Base-by-base conservation (phyloP, 1,140 invertebrate species). In the Adoxophyes honmai region DNA sequence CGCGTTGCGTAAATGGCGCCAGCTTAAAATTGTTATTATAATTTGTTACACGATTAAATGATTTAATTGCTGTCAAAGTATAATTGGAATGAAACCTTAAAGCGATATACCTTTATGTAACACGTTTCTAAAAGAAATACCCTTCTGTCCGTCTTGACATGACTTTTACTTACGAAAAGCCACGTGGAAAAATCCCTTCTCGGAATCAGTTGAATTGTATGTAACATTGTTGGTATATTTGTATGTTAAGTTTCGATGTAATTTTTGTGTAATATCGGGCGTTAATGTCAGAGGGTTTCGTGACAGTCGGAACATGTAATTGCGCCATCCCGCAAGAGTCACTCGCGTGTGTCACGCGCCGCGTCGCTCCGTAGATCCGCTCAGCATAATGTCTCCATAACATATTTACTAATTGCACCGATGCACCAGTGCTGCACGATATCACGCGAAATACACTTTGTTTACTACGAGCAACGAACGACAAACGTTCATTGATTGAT, bases 231-330 rank as follows among this genome's bases (percentile, higher is more conserved):
- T 28, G 6, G 21, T 3, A 2, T 28, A 28, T 2, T 28, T 28
- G 2, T 6, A 28, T 28, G 21, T 6, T 28, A 6, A 28, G 21
- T 2, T 28, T 3, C 2, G 6, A 28, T 28, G 6, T 28, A 28
- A 28, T 3, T 28, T 28, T 28, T 3, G 21, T 28, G 21, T 3
- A 28, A 28, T 28, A 28, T 48, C 11, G 1, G 34, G 28, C 39
- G 57, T 61, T 61, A 61, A 53, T 52, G 42, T 37, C 55, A 55
- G 18, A 36, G 55, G 57, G 16, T 78, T 64, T 76, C 75, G 72
- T 78, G 74, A 74, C 70, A 69, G 67, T 69, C 57, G 56, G 65
- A 65, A 73, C 62, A 57, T 67, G 62, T 59, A 62, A 61, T 80
- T 74, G 73, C 73, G 56, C 68, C 75, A 80, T 48, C 42, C 21